phyloP scores from a whole-genome alignment of 2,113 vertebrate species.

The Sprattus sprattus region DNA sequence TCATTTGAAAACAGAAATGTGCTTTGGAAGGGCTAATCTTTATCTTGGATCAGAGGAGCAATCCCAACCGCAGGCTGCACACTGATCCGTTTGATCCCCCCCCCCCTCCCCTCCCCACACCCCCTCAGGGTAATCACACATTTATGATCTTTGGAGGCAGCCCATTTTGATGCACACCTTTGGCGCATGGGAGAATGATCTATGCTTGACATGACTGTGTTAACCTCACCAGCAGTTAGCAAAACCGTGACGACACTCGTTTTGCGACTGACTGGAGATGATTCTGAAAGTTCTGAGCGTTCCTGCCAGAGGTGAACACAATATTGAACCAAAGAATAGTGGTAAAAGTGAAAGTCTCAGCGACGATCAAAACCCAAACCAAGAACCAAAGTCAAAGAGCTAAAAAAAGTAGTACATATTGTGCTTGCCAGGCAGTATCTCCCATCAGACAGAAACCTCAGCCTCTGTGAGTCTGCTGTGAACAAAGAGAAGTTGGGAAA shows the following conservation, averaged over 20 bases:
- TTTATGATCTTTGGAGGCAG: slow-evolving; percentile 24
- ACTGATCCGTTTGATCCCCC: slow-evolving; percentile 70
- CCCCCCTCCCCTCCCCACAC: neutral
- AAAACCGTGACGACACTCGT: neutral
- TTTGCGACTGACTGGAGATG: neutral
- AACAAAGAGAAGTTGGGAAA: neutral
- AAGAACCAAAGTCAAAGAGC: neutral
- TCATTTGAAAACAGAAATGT: slow-evolving; percentile 65
- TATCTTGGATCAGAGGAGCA: slow-evolving; percentile 69
- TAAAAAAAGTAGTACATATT: neutral
- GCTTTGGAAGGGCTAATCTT: slow-evolving; percentile 61
- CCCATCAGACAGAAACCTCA: neutral
- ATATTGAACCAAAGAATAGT: no score
- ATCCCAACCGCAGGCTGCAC: slow-evolving; percentile 58
- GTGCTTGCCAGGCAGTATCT: neutral
- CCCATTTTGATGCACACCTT: slow-evolving; percentile 28
- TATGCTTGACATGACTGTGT: neutral
- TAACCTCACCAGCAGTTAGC: neutral
- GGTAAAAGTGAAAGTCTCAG: no score
- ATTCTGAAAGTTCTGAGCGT: neutral
- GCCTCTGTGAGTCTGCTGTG: neutral
- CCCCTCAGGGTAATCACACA: slow-evolving; percentile 54
- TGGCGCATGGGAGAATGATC: neutral
- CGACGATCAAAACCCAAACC: neutral
- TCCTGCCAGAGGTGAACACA: no score